Base-by-base conservation (phyloP, 1,140 invertebrate genomes). In the Drosophila asahinai region DNA sequence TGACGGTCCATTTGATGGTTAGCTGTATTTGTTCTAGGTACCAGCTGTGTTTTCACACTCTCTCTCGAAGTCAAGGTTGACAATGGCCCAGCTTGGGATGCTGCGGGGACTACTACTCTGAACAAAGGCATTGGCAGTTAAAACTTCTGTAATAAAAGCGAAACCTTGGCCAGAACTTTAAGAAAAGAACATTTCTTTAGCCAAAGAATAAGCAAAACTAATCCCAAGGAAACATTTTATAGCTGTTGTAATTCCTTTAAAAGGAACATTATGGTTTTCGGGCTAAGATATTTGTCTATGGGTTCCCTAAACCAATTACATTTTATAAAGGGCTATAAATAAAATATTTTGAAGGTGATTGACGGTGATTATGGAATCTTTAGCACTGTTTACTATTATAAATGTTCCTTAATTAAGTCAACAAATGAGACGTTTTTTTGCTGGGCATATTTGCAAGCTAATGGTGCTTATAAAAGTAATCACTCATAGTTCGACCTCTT, bases 31-130 rank as follows among this genome's bases (percentile, higher is more conserved):
- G 49, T 78, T 60, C 65, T 63, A 19, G 42, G 15, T 25, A 64
- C 78, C 86, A 89, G 86, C 81, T 89, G 86, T 75, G 73, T 86
- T 71, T 87, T 86, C 67, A 80, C 83, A 72, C 82, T 61, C 36
- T 54, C 74, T 57, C 64, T 75, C 51, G 42, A 72, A 70, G 57
- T 62, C 75, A 78, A 78, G 75, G 74, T 61, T 78, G 75, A 49
- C 57, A 78, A 61, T 49, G 43, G 49, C n/a, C 14, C 47, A 43
- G 61, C 66, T 43, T 47, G 47, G 67, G 63, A 64, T 49, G 62
- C 55, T 60, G 63, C 40, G 43, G 54, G 25, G 6, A 9, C 6
- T 12, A 9, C 6, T 12, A 9, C 6, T 12, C 25, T 11, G 2
- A 57, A 57, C 54, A 57, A 57, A 57, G 54, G 54, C 54, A 14